Conservation (phyloP, 2,113 vertebrate species). For the Terrapene triunguis region DNA sequence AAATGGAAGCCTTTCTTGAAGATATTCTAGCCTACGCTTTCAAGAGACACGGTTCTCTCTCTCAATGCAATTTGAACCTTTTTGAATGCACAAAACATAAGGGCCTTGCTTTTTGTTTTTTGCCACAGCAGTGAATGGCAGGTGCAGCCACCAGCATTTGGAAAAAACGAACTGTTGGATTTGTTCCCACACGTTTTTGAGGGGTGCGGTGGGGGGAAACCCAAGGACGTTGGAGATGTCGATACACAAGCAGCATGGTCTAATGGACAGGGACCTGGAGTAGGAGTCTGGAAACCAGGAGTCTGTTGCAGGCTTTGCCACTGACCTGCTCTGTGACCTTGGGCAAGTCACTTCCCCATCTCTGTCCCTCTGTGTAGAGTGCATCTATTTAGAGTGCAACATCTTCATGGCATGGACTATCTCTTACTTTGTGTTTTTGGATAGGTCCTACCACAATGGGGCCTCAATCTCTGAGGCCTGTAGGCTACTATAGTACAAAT, state of each 20-base stretch:
- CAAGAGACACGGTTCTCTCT: background rate
- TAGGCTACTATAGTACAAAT: background rate
- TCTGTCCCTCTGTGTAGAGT: background rate
- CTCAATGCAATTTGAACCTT: background rate
- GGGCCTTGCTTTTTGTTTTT: background rate
- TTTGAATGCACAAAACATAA: background rate
- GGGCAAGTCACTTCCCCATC: background rate
- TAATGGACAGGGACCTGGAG: background rate
- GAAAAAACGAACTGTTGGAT: conserved; percentile 19
- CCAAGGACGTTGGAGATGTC: background rate
- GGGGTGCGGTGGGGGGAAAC: background rate
- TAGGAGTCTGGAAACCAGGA: background rate
- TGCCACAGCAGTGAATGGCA: conserved; percentile 13
- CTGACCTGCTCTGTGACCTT: background rate
- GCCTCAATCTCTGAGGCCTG: background rate
- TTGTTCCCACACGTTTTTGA: conserved; percentile 43
- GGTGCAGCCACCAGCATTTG: conserved; percentile 7
- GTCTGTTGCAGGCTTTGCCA: background rate
- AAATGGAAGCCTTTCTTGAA: background rate
- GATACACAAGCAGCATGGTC: rapidly evolving
- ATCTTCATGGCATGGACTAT: background rate
- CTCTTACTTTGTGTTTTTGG: background rate
- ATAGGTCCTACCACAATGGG: background rate
- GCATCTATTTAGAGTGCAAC: background rate
- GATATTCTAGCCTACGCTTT: background rate